Base-by-base conservation (phyloP, 2,888 invertebrate species). In the Blastobasis lacticolella region DNA sequence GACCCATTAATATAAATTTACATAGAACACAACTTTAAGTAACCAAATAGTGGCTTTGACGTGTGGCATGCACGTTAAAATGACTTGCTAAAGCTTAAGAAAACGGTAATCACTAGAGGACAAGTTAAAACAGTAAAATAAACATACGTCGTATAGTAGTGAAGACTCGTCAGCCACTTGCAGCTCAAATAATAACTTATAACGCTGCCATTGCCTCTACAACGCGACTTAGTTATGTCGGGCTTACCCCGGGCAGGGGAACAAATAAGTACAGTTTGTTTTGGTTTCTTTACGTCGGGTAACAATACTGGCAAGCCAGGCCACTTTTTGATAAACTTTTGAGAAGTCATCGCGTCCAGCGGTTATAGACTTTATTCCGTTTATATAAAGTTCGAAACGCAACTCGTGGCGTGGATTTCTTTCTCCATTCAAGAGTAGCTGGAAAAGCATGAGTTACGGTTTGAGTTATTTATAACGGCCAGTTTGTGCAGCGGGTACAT, bases 391-490 rank as follows among this genome's bases (percentile, higher is more conserved):
- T 77, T 75, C 50, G 56, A 73, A 57, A 69, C 56, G 74, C 52
- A 50, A 52, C 54, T 41, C 45, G 53, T 46, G 38, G n/a, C 42
- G 43, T 56, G 59, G 60, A 51, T 36, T 37, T 61, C 58, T 64
- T 67, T 69, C 69, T 68, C 71, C 71, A 67, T 70, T 71, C 68
- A 59, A 23, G 66, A 66, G 64, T 64, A 66, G 64, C 69, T 71
- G 59, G 69, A 75, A 76, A 79, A 81, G 75, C 69, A 73, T 78
- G 79, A 81, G 76, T 81, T 81, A 82, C 75, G 78, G 69, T 78
- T 78, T 74, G 75, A 79, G 83, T 85, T 85, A 85, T 86, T 86
- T 85, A 86, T 85, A 77, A 76, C 75, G 71, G 73, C 82, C 80
- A 80, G 84, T 81, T 81, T 78, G 75, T 78, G 73, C 75, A 77